Evolutionary conservation across 2,888 invertebrate species (phyloP).

Genomic region (Lissocephala sabroskyi): DNA sequence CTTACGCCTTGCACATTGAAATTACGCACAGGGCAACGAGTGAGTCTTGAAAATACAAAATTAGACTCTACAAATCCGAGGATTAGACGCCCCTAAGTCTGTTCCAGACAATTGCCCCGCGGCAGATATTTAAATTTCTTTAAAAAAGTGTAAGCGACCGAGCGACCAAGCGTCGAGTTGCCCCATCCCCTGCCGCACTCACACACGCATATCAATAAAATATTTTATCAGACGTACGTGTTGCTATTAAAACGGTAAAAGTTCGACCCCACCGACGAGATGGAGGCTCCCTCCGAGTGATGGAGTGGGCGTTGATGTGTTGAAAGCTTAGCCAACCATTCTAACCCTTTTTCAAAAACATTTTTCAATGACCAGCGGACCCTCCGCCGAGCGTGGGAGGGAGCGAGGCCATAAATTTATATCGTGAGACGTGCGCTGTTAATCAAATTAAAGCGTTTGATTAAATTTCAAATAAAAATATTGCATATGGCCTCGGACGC

Average conservation of each 20-base stretch:
- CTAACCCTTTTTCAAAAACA: conserved; percentile 62
- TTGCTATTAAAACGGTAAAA: conserved; percentile 54
- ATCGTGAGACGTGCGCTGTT: conserved; percentile 62
- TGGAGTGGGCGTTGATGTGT: conserved; percentile 56
- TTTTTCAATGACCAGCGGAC: no score
- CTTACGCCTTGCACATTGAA: no score
- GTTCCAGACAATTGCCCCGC: no score
- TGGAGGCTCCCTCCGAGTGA: no score
- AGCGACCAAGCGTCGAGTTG: background rate
- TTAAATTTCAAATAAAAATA: conserved; percentile 54
- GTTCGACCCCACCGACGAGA: conserved; percentile 29
- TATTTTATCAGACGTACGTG: conserved; percentile 65
- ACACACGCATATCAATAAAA: conserved; percentile 57
- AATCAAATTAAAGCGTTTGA: conserved; percentile 65
- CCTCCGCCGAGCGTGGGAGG: conserved; percentile 29
- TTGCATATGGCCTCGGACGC: conserved; percentile 8
- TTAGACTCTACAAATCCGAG: no score
- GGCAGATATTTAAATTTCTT: no score
- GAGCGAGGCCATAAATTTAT: conserved; percentile 61
- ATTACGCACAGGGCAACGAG: no score
- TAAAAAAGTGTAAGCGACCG: background rate
- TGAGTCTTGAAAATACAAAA: no score
- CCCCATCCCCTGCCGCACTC: background rate
- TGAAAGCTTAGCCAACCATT: conserved; percentile 37
- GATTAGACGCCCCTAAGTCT: no score